Base-by-base conservation (phyloP, 2,113 vertebrate species). In the Falcunculus frontatus region DNA sequence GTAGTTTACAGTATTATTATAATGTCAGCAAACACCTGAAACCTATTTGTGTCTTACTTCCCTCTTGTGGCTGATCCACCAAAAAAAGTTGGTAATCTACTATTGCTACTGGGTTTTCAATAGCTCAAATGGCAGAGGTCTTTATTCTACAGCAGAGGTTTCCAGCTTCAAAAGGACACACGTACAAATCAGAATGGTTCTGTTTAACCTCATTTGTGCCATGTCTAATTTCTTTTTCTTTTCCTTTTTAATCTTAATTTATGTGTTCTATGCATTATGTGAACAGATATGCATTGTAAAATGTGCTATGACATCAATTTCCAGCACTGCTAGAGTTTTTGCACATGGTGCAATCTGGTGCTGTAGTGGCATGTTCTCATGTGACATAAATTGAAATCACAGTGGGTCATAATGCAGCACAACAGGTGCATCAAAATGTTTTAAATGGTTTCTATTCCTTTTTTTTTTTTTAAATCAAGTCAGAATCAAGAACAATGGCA, bases 371-470 rank as follows among this genome's bases (percentile, higher is more conserved):
- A 87, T 82, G 78, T 96, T 93, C 91, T 97, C 90, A 87, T 96
- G 94, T 96, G 95, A 95, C 96, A 94, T 93, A 95, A 97, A 96
- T 93, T 95, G 95, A 96, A 97, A 97, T 96, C 79, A 55, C 73
- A 91, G 85, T 52, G 72, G 68, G 94, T 95, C 96, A 93, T 78
- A 96, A 93, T 80, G 78, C 78, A 46, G 13, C 92, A 97, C 95
- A 98, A 98, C 95, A 98, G 97, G 97, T 98, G 90, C 92, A 96
- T 72, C 39, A 87, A 94, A 93, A 98, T 91, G 49, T 97, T 97
- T 96, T 94, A 92, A 97, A 94, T 84, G 46, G 32, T 96, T 96
- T 93, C 67, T 93, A 70, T 94, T 95, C 20, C 91, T 84, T 47
- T 60, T 88, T 10, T 50, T 86, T 95, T 82, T 94, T 72, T 56